Percentiles rank a stretch among this genome's conserved stretches.
Evolutionary conservation across 2,797 vertebrate species (phyloP).

Genomic region (Propithecus deckenii): DNA sequence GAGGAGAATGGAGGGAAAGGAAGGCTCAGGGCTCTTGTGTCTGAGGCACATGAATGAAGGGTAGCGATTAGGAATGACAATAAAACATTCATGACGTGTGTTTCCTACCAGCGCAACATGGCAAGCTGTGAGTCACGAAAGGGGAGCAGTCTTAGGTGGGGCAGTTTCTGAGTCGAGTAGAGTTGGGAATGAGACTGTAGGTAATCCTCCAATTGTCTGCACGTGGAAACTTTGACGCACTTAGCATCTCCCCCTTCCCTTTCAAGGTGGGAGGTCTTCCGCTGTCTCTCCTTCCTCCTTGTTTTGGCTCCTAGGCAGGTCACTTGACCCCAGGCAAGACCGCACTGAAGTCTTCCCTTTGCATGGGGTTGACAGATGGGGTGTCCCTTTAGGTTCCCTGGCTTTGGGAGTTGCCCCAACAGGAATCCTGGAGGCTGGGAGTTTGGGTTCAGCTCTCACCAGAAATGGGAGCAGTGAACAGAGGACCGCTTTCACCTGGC

Average conservation of each 20-base stretch:
- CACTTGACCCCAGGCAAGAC: background rate
- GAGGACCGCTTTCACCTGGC: background rate
- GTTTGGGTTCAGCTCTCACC: background rate
- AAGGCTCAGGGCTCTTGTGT: background rate
- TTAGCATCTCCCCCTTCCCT: background rate
- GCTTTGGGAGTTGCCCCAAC: background rate
- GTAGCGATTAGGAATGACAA: background rate
- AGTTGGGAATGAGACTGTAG: background rate
- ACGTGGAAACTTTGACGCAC: background rate
- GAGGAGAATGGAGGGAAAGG: background rate
- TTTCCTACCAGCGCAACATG: accelerated
- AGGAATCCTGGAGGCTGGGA: conserved; percentile 15
- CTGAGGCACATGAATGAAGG: background rate
- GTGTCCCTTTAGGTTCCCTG: background rate
- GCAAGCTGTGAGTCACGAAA: background rate
- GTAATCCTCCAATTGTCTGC: background rate
- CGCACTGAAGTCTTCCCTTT: background rate
- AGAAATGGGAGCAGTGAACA: background rate
- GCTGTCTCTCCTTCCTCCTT: background rate
- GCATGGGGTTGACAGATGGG: background rate
- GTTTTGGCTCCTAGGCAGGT: background rate
- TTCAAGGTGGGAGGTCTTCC: conserved; percentile 48
- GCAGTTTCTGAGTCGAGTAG: background rate
- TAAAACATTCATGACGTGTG: background rate
- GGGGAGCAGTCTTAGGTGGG: background rate